Base-by-base conservation (phyloP, 2,113 vertebrate genomes). In the Baryphthengus martii region DNA sequence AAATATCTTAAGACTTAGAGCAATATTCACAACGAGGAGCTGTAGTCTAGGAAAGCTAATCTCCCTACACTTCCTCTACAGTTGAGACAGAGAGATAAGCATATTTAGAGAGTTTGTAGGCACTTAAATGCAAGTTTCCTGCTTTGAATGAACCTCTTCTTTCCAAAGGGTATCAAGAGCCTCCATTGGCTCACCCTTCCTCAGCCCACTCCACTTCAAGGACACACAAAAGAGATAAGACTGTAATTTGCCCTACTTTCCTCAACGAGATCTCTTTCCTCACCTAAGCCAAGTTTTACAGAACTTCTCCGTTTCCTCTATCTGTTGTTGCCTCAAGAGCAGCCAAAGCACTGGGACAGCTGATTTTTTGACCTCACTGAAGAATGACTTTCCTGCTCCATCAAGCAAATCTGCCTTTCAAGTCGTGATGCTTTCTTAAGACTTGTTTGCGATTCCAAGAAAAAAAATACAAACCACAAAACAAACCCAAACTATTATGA, bases 31-130 rank as follows among this genome's bases (percentile, higher is more conserved):
- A 63, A 77, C 87, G 52, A 86, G 35, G 72, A 93, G 95, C 86
- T 66, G 50, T 39, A 89, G 79, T 89, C 76, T 77, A 89, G 39
- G 56, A 97, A 95, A 62, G 61, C 86, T 92, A 67, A 95, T 93
- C 92, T 96, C 89, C 66, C 80, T 63, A 65, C 68, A 52, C 68
- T 95, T 96, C 94, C 95, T 95, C 77, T 90, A 92, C 33, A 84
- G 72, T 52, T 66, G 80, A 95, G 85, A 81, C 35, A 29, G 52
- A 81, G 94, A 49, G 89, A 96, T 95, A 95, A 93, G 85, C 83
- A 81, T 67, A 94, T 94, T 97, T 88, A 73, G 75, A 94, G 84
- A 92, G 59, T 92, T 93, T 81, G 61, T 77, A 74, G 61, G 44
- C 39, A 95, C 94, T 87, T 70, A 67, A 50, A 84, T 40, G 12